Evolutionary conservation across 2,888 invertebrate genomes (phyloP), one percentile per base, ranked within the genome.

Genomic region (Acronicta psi): DNA sequence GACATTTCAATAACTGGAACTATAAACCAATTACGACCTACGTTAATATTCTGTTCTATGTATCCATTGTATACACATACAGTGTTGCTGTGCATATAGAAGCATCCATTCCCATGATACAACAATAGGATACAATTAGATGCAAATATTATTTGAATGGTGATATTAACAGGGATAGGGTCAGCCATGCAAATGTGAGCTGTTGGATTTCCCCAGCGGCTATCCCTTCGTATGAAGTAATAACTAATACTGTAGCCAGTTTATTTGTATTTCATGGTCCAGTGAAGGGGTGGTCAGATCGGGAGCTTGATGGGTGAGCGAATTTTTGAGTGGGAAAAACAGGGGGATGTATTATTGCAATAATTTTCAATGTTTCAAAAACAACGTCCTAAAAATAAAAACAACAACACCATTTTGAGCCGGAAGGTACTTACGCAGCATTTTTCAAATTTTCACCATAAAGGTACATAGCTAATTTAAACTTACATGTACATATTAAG

Each of bases 51-150:
- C 51, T 54, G 45, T 72, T 40, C 49, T 60, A 68, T 57, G 31
- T 54, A 58, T 40, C 61, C 37, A 63, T 64, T 65, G 59, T 69
- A 46, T 62, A 71, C 20, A 52, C 50, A 52, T 44, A 66, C 51
- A 59, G 13, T 6, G 18, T 47, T 49, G n/a, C n/a, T n/a, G n/a
- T n/a, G n/a, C 54, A 59, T 65, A 54, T 64, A 69, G 43, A 45
- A 45, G 47, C 47, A 52, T 70, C 85, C 87, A 85, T 91, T 92
- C 92, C 91, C 90, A 92, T 89, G 88, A 81, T 76, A 82, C 80
- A 79, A 91, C 90, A 92, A 93, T 90, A 85, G 86, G 83, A 87
- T 82, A 89, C 88, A 91, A 91, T 91, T 90, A 92, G 85, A 92
- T 92, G 93, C 90, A 92, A 92, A 93, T 92, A 90, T 87, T 79